Evolutionary conservation across 2,797 vertebrate species (phyloP).

Genomic region (Gymnothorax reevesii): DNA sequence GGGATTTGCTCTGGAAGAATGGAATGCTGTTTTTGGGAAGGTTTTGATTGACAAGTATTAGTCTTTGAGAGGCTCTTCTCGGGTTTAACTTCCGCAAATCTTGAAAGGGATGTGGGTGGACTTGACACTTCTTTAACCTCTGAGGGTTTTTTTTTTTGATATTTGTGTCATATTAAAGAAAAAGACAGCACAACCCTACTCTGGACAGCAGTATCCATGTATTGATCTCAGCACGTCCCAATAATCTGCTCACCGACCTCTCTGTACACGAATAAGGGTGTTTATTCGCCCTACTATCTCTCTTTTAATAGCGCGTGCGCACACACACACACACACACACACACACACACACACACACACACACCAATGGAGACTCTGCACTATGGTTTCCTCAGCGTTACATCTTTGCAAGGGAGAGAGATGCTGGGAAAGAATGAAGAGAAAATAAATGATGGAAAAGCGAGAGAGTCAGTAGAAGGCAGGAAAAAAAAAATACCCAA

Average conservation of each 20-base stretch:
- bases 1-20: background rate
- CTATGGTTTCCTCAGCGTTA: background rate
- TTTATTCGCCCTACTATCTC: no score
- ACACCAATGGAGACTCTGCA: no score
- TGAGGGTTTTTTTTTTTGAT: background rate
- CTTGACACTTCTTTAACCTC: background rate
- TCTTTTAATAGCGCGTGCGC: no score
- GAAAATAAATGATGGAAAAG: background rate
- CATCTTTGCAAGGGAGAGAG: background rate
- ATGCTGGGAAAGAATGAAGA: background rate
- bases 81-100: background rate
- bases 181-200: background rate
- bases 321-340: no score
- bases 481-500: background rate
- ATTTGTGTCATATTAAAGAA: background rate
- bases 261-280: no score
- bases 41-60: background rate
- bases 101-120: background rate
- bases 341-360: no score
- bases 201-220: background rate
- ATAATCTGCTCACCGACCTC: no score
- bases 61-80: background rate
- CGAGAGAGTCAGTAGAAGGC: background rate
- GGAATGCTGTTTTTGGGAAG: background rate
- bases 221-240: background rate